Evolutionary conservation across 2,113 vertebrate species (phyloP).

Genomic region (Glaucidium brasilianum): DNA sequence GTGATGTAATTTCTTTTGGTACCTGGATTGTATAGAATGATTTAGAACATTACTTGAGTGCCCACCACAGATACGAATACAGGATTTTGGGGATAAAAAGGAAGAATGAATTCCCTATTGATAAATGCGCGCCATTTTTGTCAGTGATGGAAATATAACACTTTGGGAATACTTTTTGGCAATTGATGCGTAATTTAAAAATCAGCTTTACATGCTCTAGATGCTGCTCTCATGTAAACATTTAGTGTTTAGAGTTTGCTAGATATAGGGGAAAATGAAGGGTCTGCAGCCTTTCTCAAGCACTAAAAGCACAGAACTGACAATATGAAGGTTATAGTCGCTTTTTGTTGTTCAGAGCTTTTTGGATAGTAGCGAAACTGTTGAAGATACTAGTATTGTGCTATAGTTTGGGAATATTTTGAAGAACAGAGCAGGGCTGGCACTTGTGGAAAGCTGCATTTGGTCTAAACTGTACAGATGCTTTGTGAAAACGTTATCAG

Average conservation of each 20-base stretch:
- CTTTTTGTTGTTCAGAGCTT: background rate
- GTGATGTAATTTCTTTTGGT: background rate
- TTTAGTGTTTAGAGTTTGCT: background rate
- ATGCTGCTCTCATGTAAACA: background rate
- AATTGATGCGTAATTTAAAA: background rate
- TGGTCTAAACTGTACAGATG: background rate
- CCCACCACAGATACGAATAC: background rate
- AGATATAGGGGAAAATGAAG: background rate
- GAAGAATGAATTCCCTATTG: background rate
- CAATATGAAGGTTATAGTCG: background rate
- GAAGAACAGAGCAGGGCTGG: background rate
- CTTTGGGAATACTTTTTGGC: background rate
- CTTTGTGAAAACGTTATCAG: background rate
- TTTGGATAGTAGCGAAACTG: background rate
- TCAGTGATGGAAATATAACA: background rate
- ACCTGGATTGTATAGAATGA: background rate
- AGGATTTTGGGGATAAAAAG: background rate
- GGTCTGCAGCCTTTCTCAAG: background rate
- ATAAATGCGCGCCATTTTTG: background rate
- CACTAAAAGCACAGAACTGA: background rate
- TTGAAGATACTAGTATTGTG: background rate
- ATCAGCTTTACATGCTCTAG: background rate
- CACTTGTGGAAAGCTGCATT: background rate
- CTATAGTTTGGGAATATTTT: background rate
- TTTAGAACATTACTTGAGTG: background rate